Evolutionary conservation across 1,140 invertebrate species (phyloP), one percentile per base, ranked within the genome.

Genomic region (Spodoptera frugiperda): DNA sequence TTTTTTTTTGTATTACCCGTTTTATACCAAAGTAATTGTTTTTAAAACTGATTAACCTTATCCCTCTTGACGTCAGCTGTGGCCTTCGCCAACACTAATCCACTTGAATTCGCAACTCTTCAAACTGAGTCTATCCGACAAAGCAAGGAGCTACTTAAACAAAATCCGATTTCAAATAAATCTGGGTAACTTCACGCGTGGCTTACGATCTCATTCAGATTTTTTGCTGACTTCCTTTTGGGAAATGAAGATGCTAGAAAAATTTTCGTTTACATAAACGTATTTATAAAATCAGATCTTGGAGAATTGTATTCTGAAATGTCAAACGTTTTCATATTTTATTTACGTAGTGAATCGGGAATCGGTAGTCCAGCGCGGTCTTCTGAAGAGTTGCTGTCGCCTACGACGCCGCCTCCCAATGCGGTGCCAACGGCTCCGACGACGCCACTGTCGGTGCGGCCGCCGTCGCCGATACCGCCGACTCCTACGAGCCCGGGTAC

Each of bases 331-430:
- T 25, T 25, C 5, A 39, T 61, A 39, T 39, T 39, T 44, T 25
- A 17, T 51, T 49, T 80, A 63, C 3, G 30, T n/a, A 94, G 94
- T 85, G 93, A 94, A 81, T 94, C 93, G 25, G 94, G 94, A 3
- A 80, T 94, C 11, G 94, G 87, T 48, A 94, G 93, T 78, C 92
- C 95, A 76, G 87, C 93, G 77, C 88, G 94, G 78, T 81, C 93
- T 78, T 91, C 92, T 17, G 91, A 93, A 54, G 88, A 94, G 68
- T 59, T 90, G 15, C 81, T 90, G 12, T 88, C 90, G 1, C 93
- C 92, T 6, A 87, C 89, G 76, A 91, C 91, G 5, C 92, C 94
- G 4, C 89, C 92, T 6, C 59, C 72, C 0, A 25, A 25, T n/a
- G 25, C 59, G 15, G 48, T 53, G 48, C 82, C 90, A 0, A 51